phyloP scores from a whole-genome alignment of 2,113 vertebrate species.

The Bungarus multicinctus region DNA sequence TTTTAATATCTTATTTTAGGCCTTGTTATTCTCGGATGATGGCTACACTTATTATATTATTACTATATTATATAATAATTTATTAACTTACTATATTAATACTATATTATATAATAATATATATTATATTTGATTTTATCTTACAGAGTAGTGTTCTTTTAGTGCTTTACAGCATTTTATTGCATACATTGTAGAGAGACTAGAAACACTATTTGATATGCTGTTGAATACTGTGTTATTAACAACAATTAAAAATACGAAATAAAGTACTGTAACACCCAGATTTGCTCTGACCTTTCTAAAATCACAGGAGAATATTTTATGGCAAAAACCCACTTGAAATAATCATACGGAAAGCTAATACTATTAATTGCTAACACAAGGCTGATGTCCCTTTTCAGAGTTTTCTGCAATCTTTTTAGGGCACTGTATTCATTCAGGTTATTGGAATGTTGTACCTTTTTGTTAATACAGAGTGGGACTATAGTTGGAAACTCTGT shows the following conservation, averaged over 20 bases:
- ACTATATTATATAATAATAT: too few species aligned
- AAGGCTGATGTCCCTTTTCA: not conserved
- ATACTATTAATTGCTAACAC: not conserved
- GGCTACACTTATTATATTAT: not conserved
- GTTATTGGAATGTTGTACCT: not conserved
- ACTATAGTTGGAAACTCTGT: not conserved
- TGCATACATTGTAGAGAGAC: not conserved
- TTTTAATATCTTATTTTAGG: not conserved
- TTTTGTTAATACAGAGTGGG: not conserved
- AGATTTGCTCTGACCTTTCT: not conserved
- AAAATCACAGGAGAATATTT: not conserved
- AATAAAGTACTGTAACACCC: not conserved
- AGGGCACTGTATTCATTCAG: not conserved
- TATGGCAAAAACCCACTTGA: not conserved
- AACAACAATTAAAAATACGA: not conserved
- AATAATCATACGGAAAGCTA: not conserved
- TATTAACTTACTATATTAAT: too few species aligned
- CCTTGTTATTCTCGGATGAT: not conserved
- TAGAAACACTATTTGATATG: not conserved
- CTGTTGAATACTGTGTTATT: not conserved
- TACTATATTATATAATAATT: too few species aligned
- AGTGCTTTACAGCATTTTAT: not conserved
- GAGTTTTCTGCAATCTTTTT: constrained; percentile 24
- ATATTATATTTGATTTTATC: not conserved
- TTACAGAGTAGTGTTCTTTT: not conserved